These are phyloP conservation scores for Eutolmus rufibarbis DNA, from an alignment of 2,888 invertebrate species.

Conservation along the genomic window DNA sequence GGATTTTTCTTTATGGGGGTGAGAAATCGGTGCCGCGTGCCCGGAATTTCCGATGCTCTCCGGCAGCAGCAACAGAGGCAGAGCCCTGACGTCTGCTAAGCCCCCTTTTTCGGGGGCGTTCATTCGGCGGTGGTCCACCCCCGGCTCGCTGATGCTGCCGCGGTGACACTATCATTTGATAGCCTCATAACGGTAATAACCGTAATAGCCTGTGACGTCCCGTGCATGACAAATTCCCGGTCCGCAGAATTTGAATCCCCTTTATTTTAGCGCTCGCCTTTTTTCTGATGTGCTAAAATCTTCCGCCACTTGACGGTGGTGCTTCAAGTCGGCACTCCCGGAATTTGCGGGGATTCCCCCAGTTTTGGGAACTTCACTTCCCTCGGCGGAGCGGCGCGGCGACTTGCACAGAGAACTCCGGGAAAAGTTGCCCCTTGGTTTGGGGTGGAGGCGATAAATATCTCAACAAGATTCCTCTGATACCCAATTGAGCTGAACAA, in stretches of 20 bases:
- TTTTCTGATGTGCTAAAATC: not conserved
- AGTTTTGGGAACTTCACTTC: not conserved
- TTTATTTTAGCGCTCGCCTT: conserved; percentile 1
- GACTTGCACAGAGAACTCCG: not conserved
- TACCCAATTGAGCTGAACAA: conserved; percentile 17
- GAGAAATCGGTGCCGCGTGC: conserved; percentile 43
- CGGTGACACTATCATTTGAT: conserved; percentile 43
- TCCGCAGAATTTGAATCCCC: conserved; percentile 25
- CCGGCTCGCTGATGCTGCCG: not conserved
- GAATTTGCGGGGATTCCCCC: conserved; percentile 22
- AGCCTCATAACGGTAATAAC: conserved; percentile 41
- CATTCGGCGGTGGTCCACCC: not conserved
- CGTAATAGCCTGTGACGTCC: conserved; percentile 29
- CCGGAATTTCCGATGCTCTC: conserved; percentile 7
- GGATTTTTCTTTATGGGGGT: conserved; percentile 33
- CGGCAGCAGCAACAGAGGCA: not conserved
- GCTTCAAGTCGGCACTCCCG: not conserved
- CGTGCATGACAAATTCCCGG: conserved; percentile 41
- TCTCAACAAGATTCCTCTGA: conserved; percentile 19
- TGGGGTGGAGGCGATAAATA: conserved; percentile 12
- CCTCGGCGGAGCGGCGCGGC: not conserved
- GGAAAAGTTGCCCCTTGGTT: not conserved
- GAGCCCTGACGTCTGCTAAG: not conserved
- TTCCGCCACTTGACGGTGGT: not conserved
- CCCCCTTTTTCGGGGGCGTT: not conserved